Evolutionary conservation across 2,113 vertebrate genomes (phyloP), one percentile per base, ranked within the genome.

Genomic region (Pluvianellus socialis): DNA sequence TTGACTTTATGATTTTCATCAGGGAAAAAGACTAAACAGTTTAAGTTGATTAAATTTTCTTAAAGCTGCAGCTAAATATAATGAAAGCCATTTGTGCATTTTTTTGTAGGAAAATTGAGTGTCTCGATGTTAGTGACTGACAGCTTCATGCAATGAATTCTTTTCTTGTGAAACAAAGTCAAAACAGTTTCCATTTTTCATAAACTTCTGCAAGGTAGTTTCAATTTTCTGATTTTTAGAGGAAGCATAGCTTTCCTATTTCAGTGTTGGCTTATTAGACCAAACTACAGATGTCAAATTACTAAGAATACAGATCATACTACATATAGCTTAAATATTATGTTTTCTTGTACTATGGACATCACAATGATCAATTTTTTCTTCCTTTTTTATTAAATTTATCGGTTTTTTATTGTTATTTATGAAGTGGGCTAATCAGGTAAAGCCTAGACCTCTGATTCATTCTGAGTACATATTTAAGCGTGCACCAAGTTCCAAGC

Each of bases 31-130:
- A 98, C 97, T 98, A 98, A 98, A 98, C 98, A 98, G 97, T 98
- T 98, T 98, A 98, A 98, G 97, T 97, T 98, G 98, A 98, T 98
- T 98, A 98, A 98, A 98, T 98, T 98, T 98, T 98, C 98, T 98
- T 98, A 98, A 98, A 98, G 97, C 98, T 98, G 97, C 96, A 98
- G 97, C 97, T 98, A 98, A 98, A 98, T 97, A 94, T 98, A 98
- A 98, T 98, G 98, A 98, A 98, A 98, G 98, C 98, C 98, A 98
- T 97, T 98, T 98, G 98, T 97, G 97, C 96, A 58, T 94, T 97
- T 93, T 95, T 96, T 92, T 47, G 50, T 82, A 93, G 68, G 94
- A 97, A 98, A 95, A 96, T 86, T 97, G 98, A 97, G 72, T 97
- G 68, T 79, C 95, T 97, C 84, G 4, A 28, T 88, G 92, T 87